phyloP scores from a whole-genome alignment of 2,888 invertebrate genomes.

The Sminthurinus aureus region DNA sequence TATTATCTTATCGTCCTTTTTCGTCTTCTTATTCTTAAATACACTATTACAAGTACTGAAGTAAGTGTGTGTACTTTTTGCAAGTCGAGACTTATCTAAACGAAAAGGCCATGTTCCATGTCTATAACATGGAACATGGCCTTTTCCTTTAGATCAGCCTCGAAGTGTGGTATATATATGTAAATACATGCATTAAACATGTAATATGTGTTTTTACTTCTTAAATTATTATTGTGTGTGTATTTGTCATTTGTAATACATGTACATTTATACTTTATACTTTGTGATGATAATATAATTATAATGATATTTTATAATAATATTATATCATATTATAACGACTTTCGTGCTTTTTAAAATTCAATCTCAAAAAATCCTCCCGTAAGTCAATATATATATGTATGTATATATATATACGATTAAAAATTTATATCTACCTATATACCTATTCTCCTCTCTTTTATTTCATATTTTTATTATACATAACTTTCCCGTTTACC shows the following conservation, averaged over 20 bases:
- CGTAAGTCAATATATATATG: not conserved
- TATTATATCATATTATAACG: not conserved
- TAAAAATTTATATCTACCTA: not conserved
- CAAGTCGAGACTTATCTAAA: not conserved
- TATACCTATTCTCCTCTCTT: not conserved
- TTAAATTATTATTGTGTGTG: not conserved
- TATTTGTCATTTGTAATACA: not conserved
- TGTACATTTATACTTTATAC: slow-evolving; percentile 4
- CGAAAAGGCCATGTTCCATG: no score
- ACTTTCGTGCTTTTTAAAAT: not conserved
- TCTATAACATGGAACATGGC: no score
- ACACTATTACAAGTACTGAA: not conserved
- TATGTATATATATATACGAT: not conserved
- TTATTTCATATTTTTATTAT: not conserved
- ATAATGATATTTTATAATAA: not conserved
- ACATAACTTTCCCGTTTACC: not conserved
- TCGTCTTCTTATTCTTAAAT: not conserved
- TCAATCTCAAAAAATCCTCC: slow-evolving; percentile 13
- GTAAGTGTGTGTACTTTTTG: not conserved
- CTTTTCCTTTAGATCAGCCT: not conserved
- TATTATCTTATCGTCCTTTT: not conserved
- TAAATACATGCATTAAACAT: not conserved
- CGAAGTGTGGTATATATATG: not conserved
- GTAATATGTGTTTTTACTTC: not conserved
- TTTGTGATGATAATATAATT: not conserved